These are phyloP conservation scores for Parasteatoda lunata DNA, from an alignment of 2,888 invertebrate genomes.

Conservation along the genomic window DNA sequence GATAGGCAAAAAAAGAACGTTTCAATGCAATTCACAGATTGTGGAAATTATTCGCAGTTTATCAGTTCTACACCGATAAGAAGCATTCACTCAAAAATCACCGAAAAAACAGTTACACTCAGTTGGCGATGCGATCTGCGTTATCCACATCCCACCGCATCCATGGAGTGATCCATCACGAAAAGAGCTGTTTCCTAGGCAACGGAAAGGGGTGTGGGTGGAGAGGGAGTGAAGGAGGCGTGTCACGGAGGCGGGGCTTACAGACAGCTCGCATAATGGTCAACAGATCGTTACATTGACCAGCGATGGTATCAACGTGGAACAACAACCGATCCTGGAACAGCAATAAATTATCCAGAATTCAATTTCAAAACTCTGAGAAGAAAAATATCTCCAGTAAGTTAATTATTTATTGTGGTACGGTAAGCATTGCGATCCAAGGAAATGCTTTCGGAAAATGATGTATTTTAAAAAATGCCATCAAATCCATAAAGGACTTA, in stretches of 20 bases:
- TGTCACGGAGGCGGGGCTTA: not conserved
- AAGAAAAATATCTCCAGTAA: not conserved
- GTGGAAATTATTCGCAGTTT: too few relatives aligned
- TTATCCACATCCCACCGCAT: not conserved
- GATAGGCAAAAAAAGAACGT: not conserved
- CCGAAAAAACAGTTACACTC: not conserved
- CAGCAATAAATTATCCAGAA: not conserved
- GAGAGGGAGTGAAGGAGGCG: not conserved
- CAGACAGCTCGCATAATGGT: conserved; percentile 2
- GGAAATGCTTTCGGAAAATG: not conserved
- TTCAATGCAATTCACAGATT: not conserved
- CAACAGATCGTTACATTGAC: conserved; percentile 5
- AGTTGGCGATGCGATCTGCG: not conserved
- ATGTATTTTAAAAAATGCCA: not conserved
- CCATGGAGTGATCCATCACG: not conserved
- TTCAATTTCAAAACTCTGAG: conserved; percentile 2
- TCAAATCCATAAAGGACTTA: not conserved
- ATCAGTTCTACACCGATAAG: too few relatives aligned
- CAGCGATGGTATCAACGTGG: not conserved
- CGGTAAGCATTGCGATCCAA: not conserved
- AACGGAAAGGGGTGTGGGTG: not conserved
- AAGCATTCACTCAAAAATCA: too few relatives aligned
- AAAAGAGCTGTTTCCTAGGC: not conserved
- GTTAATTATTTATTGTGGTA: not conserved
- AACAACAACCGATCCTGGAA: not conserved